phyloP scores from a whole-genome alignment of 2,888 invertebrate genomes.

The Nematopogon swammerdamellus region DNA sequence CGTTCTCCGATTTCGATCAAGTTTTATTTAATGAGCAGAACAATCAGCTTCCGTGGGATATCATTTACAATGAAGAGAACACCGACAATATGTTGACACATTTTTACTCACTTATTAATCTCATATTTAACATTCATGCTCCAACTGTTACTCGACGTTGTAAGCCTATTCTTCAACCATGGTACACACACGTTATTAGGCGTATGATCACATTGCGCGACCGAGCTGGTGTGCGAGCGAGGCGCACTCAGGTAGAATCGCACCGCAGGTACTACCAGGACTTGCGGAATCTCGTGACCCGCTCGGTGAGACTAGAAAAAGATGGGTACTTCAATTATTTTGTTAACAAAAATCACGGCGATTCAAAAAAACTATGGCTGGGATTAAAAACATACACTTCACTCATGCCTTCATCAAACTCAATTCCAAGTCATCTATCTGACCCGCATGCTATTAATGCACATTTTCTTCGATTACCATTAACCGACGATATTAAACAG shows the following conservation, averaged over 20 bases:
- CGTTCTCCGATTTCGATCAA: too few relatives aligned
- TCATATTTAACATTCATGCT: background rate
- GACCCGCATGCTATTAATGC: slow-evolving; percentile 7
- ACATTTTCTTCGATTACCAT: slow-evolving; percentile 4
- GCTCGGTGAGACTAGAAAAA: slow-evolving; percentile 5
- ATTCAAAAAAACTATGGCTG: slow-evolving; percentile 8
- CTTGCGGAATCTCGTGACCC: slow-evolving; percentile 4
- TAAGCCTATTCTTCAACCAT: slow-evolving; percentile 3
- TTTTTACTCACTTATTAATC: background rate
- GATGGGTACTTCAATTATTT: slow-evolving; percentile 6
- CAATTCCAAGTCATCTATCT: slow-evolving; percentile 4
- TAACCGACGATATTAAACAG: background rate
- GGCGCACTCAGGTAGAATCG: background rate
- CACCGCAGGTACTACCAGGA: slow-evolving; percentile 7
- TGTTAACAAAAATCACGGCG: slow-evolving; percentile 5
- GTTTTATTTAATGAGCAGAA: too few relatives aligned
- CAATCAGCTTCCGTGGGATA: too few relatives aligned
- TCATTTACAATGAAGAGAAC: too few relatives aligned
- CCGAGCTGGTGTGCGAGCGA: slow-evolving; percentile 2
- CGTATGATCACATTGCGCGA: slow-evolving; percentile 7
- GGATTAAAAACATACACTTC: slow-evolving; percentile 6
- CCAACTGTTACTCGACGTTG: background rate
- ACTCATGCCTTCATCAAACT: background rate
- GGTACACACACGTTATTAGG: slow-evolving; percentile 7
- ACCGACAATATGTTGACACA: too few relatives aligned